These are phyloP conservation scores for Mustelus asterias DNA, from an alignment of 2,113 vertebrate genomes.

Conservation along the genomic window DNA sequence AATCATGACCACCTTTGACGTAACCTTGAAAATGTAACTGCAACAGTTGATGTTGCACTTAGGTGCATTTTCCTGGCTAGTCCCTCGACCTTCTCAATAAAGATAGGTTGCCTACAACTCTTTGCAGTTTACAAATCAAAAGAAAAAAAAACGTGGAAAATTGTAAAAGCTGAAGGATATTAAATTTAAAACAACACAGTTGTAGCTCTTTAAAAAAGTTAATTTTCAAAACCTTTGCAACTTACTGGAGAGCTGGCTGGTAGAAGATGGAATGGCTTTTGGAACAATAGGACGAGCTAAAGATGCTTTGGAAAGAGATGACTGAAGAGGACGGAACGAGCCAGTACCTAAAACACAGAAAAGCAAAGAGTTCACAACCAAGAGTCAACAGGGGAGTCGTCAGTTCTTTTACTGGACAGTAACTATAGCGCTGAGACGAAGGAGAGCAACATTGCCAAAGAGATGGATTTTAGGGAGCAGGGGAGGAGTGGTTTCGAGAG, in stretches of 20 bases:
- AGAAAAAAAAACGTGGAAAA: background rate
- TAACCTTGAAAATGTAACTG: background rate
- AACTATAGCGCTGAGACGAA: background rate
- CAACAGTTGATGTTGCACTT: background rate
- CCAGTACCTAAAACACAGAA: slow-evolving; percentile 65
- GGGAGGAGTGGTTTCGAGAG: background rate
- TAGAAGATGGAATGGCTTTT: slow-evolving; percentile 63
- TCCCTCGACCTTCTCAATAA: background rate
- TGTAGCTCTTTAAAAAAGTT: background rate
- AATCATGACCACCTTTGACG: no score
- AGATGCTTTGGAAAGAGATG: slow-evolving; percentile 69
- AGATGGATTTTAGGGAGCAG: background rate
- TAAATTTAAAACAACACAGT: background rate
- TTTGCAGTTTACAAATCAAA: background rate
- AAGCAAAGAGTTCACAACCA: background rate
- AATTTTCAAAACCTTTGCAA: slow-evolving; percentile 37
- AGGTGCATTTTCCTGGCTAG: background rate
- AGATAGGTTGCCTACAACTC: background rate
- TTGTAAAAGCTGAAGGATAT: background rate
- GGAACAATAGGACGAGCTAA: slow-evolving; percentile 71
- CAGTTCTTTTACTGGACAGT: background rate
- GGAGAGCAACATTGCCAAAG: background rate
- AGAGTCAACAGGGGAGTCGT: background rate
- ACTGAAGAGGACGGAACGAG: slow-evolving; percentile 89
- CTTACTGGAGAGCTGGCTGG: slow-evolving; percentile 80